phyloP scores from a whole-genome alignment of 2,888 invertebrate species.

The Troides aeacus region DNA sequence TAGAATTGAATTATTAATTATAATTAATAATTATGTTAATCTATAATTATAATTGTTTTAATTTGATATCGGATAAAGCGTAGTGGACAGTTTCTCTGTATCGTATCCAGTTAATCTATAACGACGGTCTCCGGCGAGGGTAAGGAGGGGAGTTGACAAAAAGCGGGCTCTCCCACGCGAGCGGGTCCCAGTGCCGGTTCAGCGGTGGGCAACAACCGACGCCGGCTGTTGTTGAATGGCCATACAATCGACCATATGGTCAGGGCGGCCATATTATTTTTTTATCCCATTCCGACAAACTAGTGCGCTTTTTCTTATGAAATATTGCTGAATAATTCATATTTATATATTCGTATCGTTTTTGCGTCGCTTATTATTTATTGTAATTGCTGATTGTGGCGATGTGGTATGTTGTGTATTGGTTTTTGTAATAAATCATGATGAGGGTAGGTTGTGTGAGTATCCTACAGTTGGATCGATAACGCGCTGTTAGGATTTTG shows the following conservation, averaged over 20 bases:
- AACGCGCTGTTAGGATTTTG: too few species aligned
- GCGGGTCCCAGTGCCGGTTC: slow-evolving; percentile 36
- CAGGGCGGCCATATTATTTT: slow-evolving; percentile 6
- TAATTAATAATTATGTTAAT: too few species aligned
- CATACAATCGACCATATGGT: slow-evolving; percentile 24
- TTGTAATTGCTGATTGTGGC: slow-evolving; percentile 8
- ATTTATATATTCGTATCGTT: slow-evolving; percentile 9
- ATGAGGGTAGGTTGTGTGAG: too few species aligned
- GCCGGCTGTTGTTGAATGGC: slow-evolving; percentile 23
- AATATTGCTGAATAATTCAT: slow-evolving; percentile 23
- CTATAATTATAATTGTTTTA: too few species aligned
- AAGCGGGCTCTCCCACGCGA: slow-evolving; percentile 46
- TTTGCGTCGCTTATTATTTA: slow-evolving; percentile 10
- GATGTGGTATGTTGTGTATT: not conserved
- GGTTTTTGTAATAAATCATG: not conserved
- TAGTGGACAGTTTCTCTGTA: not conserved
- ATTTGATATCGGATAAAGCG: too few species aligned
- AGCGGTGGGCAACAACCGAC: slow-evolving; percentile 16
- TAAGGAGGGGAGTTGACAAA: slow-evolving; percentile 39
- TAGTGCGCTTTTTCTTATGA: not conserved
- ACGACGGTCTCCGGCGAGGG: slow-evolving; percentile 30
- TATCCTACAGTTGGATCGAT: too few species aligned
- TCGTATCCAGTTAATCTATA: slow-evolving; percentile 12
- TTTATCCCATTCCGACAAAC: slow-evolving; percentile 10
- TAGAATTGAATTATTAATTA: too few species aligned